Evolutionary conservation across 2,888 invertebrate genomes (phyloP).

Genomic region (Dexiosoma caninum): DNA sequence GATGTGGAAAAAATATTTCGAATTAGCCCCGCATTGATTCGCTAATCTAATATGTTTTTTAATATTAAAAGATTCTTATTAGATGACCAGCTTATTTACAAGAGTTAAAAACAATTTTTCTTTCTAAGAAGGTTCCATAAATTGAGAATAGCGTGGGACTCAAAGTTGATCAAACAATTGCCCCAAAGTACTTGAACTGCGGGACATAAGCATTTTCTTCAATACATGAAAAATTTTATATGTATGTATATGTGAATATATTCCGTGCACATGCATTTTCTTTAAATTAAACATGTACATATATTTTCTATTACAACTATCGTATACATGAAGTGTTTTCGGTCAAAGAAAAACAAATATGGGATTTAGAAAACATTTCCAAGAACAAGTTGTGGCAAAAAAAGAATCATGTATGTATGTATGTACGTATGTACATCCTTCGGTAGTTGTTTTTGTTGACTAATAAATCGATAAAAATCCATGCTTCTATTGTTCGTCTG

Average conservation of each 20-base stretch:
- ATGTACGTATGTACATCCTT: too few species aligned
- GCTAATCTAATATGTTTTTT: too few species aligned
- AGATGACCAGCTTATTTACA: too few species aligned
- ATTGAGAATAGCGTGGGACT: too few species aligned
- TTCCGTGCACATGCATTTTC: not conserved
- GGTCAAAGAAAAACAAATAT: not conserved
- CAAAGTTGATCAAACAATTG: too few species aligned
- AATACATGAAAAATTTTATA: not conserved
- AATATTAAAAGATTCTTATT: too few species aligned
- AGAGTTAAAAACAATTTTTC: too few species aligned
- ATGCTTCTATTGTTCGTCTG: slow-evolving; percentile 53
- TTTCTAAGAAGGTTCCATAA: too few species aligned
- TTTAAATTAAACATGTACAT: not conserved
- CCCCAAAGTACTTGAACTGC: too few species aligned
- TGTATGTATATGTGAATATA: not conserved
- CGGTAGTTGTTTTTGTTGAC: slow-evolving; percentile 1
- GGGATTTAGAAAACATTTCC: slow-evolving; percentile 18
- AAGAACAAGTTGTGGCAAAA: slow-evolving; percentile 13
- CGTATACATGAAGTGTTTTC: slow-evolving; percentile 13
- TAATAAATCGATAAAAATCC: slow-evolving; percentile 56
- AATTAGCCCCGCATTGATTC: too few species aligned
- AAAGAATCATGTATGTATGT: not conserved
- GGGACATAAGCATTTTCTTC: not conserved
- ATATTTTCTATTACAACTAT: not conserved
- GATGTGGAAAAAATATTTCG: too few species aligned